Evolutionary conservation across 2,113 vertebrate species (phyloP).

Genomic region (Otis tarda): DNA sequence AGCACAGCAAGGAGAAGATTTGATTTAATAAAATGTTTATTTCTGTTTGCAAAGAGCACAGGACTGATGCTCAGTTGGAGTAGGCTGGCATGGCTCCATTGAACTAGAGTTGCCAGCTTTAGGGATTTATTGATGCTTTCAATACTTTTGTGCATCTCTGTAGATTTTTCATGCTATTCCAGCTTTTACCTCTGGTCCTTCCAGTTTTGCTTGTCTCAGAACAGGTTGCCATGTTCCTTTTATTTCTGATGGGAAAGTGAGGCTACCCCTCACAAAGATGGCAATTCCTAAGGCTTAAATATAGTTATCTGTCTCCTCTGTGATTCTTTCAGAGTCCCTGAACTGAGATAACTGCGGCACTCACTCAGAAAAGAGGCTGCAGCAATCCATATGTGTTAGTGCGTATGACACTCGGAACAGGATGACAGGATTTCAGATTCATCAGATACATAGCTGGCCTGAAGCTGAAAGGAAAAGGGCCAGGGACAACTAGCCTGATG

Average conservation of each 20-base stretch:
- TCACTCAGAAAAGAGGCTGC: not conserved
- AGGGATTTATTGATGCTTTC: not conserved
- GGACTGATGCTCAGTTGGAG: not conserved
- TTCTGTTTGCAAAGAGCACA: not conserved
- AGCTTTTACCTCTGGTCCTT: not conserved
- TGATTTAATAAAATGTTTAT: conserved; percentile 41
- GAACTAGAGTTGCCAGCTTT: not conserved
- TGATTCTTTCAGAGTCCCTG: conserved; percentile 34
- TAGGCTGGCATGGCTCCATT: not conserved
- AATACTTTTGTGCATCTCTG: not conserved
- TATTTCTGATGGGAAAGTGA: conserved; percentile 31
- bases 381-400: conserved; percentile 4
- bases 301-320: conserved; percentile 43
- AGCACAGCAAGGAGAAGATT: not conserved
- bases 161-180: not conserved
- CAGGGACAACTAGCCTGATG: conserved; percentile 11
- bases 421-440: conserved; percentile 41
- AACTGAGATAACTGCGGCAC: conserved; percentile 34
- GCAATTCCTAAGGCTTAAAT: conserved; percentile 50
- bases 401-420: not conserved
- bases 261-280: conserved; percentile 4
- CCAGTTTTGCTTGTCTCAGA: conserved; percentile 10
- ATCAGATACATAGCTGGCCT: not conserved
- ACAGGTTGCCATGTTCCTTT: not conserved
- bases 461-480: not conserved